Percentiles rank a stretch among this genome's conserved stretches.
Conservation (phyloP, 2,113 vertebrate genomes). For the Poicephalus gulielmi region DNA sequence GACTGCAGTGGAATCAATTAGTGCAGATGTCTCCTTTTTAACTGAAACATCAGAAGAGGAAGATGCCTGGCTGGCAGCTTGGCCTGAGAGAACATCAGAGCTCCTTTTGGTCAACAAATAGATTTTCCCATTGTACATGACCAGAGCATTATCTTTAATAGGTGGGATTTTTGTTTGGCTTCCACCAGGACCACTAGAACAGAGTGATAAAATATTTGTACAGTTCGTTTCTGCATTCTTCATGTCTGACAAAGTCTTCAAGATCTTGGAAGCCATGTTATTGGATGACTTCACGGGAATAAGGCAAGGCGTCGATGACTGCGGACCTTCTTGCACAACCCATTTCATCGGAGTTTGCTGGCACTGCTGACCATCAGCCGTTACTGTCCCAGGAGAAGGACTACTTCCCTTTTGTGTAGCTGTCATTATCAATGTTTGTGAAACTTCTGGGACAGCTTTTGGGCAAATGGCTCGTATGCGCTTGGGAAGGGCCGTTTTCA, state of each 20-base stretch:
- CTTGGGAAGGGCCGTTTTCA: slow-evolving; percentile 64
- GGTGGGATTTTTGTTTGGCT: slow-evolving; percentile 58
- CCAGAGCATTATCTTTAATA: slow-evolving; percentile 79
- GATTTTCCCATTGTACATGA: slow-evolving; percentile 86
- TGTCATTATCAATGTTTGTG: slow-evolving; percentile 45
- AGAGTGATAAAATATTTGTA: slow-evolving; percentile 39
- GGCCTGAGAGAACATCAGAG: slow-evolving; percentile 47
- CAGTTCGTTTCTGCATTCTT: slow-evolving; percentile 33
- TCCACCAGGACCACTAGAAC: not conserved
- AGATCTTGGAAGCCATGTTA: slow-evolving; percentile 75
- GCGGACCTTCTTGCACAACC: slow-evolving; percentile 80
- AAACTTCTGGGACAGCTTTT: slow-evolving; percentile 16
- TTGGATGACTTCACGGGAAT: slow-evolving; percentile 77
- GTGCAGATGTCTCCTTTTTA: slow-evolving; percentile 49
- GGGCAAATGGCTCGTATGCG: slow-evolving; percentile 30
- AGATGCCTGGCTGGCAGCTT: slow-evolving; percentile 41
- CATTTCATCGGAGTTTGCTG: slow-evolving; percentile 80
- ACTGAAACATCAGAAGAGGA: slow-evolving; percentile 44
- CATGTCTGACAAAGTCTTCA: slow-evolving; percentile 71
- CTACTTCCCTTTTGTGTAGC: not conserved
- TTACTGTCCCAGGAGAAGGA: not conserved
- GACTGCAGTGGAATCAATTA: slow-evolving; percentile 43
- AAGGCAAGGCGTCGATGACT: slow-evolving; percentile 48
- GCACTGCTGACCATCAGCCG: slow-evolving; percentile 50
- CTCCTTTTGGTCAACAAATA: slow-evolving; percentile 81